These are phyloP conservation scores for Macropodus opercularis DNA, from an alignment of 2,797 vertebrate genomes.

Conservation along the genomic window DNA sequence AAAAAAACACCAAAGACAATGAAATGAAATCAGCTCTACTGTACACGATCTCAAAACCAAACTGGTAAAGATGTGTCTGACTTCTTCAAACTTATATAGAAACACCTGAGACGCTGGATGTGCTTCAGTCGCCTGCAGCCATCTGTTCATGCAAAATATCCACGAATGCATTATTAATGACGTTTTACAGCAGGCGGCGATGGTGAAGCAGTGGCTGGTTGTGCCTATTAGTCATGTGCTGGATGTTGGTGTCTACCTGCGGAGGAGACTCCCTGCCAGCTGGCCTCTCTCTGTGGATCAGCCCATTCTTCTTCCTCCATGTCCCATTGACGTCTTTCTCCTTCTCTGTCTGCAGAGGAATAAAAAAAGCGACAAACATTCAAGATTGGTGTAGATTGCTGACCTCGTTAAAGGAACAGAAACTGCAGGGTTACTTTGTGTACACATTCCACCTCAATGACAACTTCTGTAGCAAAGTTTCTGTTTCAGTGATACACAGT, in stretches of 20 bases:
- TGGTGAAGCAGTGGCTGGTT: conserved; percentile 8
- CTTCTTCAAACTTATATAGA: not conserved
- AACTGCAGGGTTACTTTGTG: not conserved
- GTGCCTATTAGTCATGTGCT: conserved; percentile 39
- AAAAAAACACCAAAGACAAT: no score
- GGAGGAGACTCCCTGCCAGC: conserved; percentile 81
- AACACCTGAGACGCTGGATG: not conserved
- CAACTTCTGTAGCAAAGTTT: conserved; percentile 3
- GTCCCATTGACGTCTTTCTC: conserved; percentile 62
- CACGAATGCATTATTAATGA: conserved; percentile 43
- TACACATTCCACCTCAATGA: not conserved
- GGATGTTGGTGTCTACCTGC: conserved; percentile 63
- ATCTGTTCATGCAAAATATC: conserved; percentile 35
- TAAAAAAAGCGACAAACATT: conserved; percentile 4
- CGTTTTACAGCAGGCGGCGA: conserved; percentile 29
- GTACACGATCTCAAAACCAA: no score
- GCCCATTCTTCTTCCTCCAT: conserved; percentile 79
- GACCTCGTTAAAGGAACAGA: not conserved
- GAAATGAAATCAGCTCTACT: no score
- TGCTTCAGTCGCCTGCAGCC: conserved; percentile 6
- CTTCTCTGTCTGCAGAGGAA: conserved; percentile 59
- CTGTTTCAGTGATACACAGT: not conserved
- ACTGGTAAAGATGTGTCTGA: not conserved
- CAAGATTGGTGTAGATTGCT: conserved; percentile 14
- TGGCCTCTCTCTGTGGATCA: conserved; percentile 79